Evolutionary conservation across 2,888 invertebrate species (phyloP).

Genomic region (Minunthozetes semirufus): DNA sequence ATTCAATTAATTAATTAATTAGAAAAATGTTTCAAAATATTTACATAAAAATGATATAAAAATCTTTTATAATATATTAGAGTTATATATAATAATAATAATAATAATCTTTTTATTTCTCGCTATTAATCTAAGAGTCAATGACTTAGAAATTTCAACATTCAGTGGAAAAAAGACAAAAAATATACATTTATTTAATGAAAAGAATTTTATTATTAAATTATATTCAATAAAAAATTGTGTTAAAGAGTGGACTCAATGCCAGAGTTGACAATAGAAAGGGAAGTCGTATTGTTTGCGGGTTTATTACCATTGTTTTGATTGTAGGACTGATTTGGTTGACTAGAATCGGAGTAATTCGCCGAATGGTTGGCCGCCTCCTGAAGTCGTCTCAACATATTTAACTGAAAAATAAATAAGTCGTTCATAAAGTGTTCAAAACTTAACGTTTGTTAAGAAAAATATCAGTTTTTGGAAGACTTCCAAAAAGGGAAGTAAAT

Average conservation of each 20-base stretch:
- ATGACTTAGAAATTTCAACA: conserved; percentile 28
- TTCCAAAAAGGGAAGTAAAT: too few relatives aligned
- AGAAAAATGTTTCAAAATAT: not conserved
- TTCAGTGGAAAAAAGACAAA: not conserved
- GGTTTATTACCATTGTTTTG: conserved; percentile 13
- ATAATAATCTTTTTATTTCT: not conserved
- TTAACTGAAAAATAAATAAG: conserved; percentile 17
- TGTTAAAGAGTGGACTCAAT: conserved; percentile 4
- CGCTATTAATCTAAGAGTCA: not conserved
- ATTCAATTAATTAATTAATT: not conserved
- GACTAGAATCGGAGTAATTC: conserved; percentile 31
- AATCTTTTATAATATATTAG: conserved; percentile 4
- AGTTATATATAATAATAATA: not conserved
- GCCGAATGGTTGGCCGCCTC: conserved; percentile 30
- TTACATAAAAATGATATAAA: conserved; percentile 10
- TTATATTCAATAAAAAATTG: not conserved
- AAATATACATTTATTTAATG: not conserved
- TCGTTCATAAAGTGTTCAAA: not conserved
- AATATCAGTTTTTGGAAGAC: not conserved
- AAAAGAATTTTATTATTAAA: not conserved
- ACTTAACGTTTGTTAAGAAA: not conserved
- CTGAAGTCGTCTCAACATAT: conserved; percentile 34
- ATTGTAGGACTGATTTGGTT: conserved; percentile 28
- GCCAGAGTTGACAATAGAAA: conserved; percentile 5
- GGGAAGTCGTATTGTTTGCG: not conserved